These are phyloP conservation scores for Raja brachyura DNA, from an alignment of 2,113 vertebrate species.

Conservation along the genomic window DNA sequence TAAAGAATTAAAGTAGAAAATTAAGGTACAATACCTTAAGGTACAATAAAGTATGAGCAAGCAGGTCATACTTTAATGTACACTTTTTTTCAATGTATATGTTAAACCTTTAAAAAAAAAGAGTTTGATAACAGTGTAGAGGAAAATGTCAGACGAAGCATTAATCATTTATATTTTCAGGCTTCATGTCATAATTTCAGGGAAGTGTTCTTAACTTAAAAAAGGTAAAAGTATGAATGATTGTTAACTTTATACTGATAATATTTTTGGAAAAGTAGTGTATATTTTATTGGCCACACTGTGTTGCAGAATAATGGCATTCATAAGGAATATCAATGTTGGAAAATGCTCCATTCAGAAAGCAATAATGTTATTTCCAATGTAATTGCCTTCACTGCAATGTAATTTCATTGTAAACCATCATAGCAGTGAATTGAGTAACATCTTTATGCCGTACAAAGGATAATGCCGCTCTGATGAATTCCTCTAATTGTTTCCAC, in stretches of 20 bases:
- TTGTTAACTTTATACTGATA: not conserved
- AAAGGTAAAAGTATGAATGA: not conserved
- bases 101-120: not conserved
- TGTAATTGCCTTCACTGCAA: not conserved
- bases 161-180: not conserved
- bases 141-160: not conserved
- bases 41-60: not conserved
- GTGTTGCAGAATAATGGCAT: not conserved
- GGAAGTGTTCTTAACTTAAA: not conserved
- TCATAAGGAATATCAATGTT: not conserved
- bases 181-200: not conserved
- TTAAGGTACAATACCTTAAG: not conserved
- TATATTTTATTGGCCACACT: not conserved
- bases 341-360: not conserved
- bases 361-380: constrained; percentile 24
- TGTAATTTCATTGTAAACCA: constrained; percentile 15
- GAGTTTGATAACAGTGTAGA: not conserved
- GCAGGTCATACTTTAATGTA: not conserved
- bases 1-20: not conserved
- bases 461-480: constrained; percentile 17
- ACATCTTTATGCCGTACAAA: not conserved
- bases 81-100: not conserved
- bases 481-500: constrained; percentile 20
- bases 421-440: not conserved
- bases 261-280: not conserved